phyloP scores from a whole-genome alignment of 2,797 vertebrate species.

The Tiaroga cobitis region DNA sequence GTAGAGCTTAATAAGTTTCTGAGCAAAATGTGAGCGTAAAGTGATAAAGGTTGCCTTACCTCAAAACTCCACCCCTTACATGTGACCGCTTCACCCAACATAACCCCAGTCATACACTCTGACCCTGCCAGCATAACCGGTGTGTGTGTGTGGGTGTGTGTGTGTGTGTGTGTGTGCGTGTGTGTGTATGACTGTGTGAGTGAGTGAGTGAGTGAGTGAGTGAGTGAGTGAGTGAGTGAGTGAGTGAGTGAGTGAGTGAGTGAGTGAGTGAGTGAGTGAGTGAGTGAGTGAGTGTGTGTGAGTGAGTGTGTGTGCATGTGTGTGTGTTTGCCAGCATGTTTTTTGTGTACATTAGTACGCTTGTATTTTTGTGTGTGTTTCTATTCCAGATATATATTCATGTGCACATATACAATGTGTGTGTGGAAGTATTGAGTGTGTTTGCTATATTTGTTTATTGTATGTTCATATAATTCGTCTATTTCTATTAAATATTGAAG shows the following conservation, averaged over 20 bases:
- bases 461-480: neutral
- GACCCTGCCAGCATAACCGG: constrained; percentile 45
- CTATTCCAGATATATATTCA: neutral
- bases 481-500: neutral
- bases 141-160: constrained; percentile 31
- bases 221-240: constrained; percentile 3
- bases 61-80: constrained; percentile 41
- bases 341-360: neutral
- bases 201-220: constrained; percentile 16
- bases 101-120: constrained; percentile 47
- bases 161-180: neutral
- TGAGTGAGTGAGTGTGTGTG: constrained; percentile 5
- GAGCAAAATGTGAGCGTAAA: constrained; percentile 59
- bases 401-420: neutral
- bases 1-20: constrained; percentile 57
- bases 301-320: neutral
- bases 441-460: neutral
- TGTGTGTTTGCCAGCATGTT: constrained; percentile 18
- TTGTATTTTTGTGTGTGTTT: constrained; percentile 27
- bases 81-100: constrained; percentile 52
- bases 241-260: neutral
- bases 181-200: neutral
- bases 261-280: constrained; percentile 4
- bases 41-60: constrained; percentile 52
- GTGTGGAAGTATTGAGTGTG: neutral